Evolutionary conservation across 1,140 invertebrate species (phyloP).

Genomic region (Pseudomyrmex cubaensis): DNA sequence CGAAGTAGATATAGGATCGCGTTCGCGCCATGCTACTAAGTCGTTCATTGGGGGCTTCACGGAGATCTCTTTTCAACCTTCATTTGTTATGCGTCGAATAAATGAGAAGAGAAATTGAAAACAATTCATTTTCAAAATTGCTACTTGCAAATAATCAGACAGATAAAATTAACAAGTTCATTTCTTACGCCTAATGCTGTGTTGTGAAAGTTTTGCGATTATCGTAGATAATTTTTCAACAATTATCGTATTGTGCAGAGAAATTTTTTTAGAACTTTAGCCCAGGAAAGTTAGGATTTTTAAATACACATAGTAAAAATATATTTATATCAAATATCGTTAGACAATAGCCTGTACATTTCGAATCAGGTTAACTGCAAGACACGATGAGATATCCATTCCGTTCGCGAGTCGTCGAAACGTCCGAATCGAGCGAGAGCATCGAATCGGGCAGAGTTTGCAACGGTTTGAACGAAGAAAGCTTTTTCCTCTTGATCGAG

Average conservation of each 20-base stretch:
- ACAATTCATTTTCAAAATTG: not conserved
- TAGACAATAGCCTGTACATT: not conserved
- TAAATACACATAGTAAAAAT: no score
- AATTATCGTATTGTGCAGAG: no score
- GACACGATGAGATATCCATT: slow-evolving; percentile 11
- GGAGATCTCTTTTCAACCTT: slow-evolving; percentile 44
- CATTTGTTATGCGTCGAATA: slow-evolving; percentile 54
- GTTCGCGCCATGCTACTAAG: slow-evolving; percentile 48
- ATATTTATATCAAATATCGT: no score
- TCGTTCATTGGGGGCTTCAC: not conserved
- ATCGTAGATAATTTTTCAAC: no score
- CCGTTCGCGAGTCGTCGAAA: slow-evolving; percentile 12
- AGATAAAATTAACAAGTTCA: not conserved
- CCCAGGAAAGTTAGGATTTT: no score
- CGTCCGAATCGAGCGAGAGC: slow-evolving; percentile 16
- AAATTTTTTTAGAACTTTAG: not conserved
- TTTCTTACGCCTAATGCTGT: slow-evolving; percentile 28
- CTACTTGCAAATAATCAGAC: not conserved
- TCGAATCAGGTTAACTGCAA: not conserved
- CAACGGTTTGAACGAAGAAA: slow-evolving; percentile 21
- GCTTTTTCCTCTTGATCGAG: slow-evolving; percentile 49
- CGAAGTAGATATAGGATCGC: slow-evolving; percentile 62
- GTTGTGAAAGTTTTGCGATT: not conserved
- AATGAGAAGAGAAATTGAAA: slow-evolving; percentile 38
- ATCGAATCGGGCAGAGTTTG: slow-evolving; percentile 7